Conservation (phyloP, 2,888 invertebrate species). For the Amiota minor region DNA sequence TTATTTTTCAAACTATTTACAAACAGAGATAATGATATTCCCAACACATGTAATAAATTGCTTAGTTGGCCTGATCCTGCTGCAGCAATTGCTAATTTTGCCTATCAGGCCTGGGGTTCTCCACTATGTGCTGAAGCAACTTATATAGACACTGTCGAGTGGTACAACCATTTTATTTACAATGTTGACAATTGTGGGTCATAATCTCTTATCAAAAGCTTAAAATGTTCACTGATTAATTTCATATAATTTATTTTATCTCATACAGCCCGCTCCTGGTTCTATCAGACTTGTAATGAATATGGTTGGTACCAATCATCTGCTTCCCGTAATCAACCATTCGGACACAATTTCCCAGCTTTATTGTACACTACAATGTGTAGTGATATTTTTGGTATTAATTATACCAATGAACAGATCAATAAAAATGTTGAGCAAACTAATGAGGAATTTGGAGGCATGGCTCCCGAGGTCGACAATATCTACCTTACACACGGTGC, state of each 20-base stretch:
- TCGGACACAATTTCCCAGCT: constrained; percentile 70
- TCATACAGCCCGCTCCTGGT: constrained; percentile 81
- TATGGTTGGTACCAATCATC: constrained; percentile 89
- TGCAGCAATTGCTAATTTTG: constrained; percentile 60
- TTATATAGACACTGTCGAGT: constrained; percentile 55
- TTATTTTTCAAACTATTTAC: background rate
- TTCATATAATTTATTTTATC: background rate
- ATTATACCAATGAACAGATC: constrained; percentile 55
- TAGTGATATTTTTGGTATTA: constrained; percentile 60
- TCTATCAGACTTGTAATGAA: constrained; percentile 89
- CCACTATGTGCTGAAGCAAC: constrained; percentile 55
- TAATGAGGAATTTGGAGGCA: constrained; percentile 75
- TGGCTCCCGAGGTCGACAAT: constrained; percentile 73
- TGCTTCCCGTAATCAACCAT: constrained; percentile 77
- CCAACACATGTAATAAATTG: constrained; percentile 53
- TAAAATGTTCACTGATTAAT: background rate
- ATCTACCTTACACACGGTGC: constrained; percentile 76
- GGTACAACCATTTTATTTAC: constrained; percentile 48
- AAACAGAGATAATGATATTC: constrained; percentile 54
- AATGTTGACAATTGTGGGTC: constrained; percentile 54
- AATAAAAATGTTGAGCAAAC: constrained; percentile 64
- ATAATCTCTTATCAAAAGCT: background rate
- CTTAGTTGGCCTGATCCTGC: constrained; percentile 58
- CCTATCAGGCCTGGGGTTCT: constrained; percentile 42
- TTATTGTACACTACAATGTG: constrained; percentile 62